Conservation (phyloP, 2,797 vertebrate species). For the Dendrocincla fuliginosa region DNA sequence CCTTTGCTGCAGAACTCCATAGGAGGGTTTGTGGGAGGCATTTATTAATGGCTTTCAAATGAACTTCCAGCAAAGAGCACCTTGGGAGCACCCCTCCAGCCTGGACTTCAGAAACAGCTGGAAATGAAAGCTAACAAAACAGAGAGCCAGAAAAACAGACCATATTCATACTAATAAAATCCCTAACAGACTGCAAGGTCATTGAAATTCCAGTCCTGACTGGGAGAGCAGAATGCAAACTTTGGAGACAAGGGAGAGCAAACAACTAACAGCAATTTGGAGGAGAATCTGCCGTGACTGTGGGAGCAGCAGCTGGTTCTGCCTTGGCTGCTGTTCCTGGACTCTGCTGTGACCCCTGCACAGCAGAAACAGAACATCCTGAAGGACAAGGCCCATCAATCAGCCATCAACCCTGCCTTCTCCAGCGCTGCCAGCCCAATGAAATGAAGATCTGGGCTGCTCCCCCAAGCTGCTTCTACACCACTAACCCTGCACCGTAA, state of each 20-base stretch:
- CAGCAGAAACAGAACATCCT: background rate
- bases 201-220: slow-evolving; percentile 18
- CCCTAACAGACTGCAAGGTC: background rate
- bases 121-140: background rate
- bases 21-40: background rate
- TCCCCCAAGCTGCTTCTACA: background rate
- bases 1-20: background rate
- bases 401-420: slow-evolving; percentile 14
- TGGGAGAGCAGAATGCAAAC: background rate
- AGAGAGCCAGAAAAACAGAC: slow-evolving; percentile 29
- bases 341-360: slow-evolving; percentile 7
- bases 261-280: background rate
- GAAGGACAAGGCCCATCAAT: slow-evolving; percentile 12
- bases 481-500: background rate
- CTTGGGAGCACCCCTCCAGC: background rate
- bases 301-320: background rate
- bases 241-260: background rate
- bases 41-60: slow-evolving; percentile 1
- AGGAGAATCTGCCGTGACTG: background rate
- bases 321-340: background rate
- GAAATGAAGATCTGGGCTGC: background rate
- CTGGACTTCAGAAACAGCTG: background rate
- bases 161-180: slow-evolving; percentile 14
- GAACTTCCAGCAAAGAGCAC: background rate
- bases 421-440: background rate